phyloP scores from a whole-genome alignment of 2,888 invertebrate genomes.

The Abrostola triplasia region DNA sequence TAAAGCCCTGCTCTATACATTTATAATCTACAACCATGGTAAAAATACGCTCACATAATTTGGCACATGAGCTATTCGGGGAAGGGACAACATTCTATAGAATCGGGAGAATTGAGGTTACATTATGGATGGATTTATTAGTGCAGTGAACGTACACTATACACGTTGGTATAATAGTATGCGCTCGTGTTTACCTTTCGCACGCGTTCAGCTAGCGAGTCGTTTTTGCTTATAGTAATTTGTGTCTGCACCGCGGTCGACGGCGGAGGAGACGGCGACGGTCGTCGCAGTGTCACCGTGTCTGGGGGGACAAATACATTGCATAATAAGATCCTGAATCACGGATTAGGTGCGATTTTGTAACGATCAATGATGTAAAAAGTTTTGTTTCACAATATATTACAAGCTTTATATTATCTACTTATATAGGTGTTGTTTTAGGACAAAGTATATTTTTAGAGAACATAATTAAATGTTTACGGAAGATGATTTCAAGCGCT shows the following conservation, averaged over 20 bases:
- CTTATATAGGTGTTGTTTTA: too few relatives aligned
- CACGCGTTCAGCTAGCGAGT: conserved; percentile 91
- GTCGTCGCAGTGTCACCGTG: conserved; percentile 84
- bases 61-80: not conserved
- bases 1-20: too few relatives aligned
- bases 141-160: not conserved
- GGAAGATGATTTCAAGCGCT: too few relatives aligned
- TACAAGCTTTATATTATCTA: too few relatives aligned
- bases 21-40: too few relatives aligned
- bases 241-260: conserved; percentile 78
- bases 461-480: too few relatives aligned
- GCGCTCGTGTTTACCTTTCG: conserved; percentile 85
- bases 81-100: conserved; percentile 1
- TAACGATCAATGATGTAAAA: too few relatives aligned
- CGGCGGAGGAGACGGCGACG: conserved; percentile 86
- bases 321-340: too few relatives aligned
- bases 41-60: not conserved
- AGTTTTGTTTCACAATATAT: too few relatives aligned
- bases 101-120: not conserved
- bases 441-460: too few relatives aligned
- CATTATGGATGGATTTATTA: not conserved
- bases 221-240: conserved; percentile 90
- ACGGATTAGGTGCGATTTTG: too few relatives aligned
- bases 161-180: not conserved
- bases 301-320: conserved; percentile 57